Evolutionary conservation across 2,797 vertebrate genomes (phyloP).

Genomic region (Falco biarmicus): DNA sequence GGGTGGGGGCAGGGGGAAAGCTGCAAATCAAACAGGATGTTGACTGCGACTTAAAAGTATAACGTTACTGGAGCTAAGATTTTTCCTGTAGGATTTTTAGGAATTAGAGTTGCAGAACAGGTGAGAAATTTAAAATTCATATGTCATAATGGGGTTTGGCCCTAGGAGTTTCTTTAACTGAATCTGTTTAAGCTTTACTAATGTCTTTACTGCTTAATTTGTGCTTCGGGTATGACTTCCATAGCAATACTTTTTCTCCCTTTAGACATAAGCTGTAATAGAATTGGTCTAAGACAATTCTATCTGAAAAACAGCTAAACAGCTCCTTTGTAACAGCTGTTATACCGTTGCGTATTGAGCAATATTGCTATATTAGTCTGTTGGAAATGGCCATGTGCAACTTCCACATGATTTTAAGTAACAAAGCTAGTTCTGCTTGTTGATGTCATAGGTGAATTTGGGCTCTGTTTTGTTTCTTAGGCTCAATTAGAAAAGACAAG

Average conservation of each 20-base stretch:
- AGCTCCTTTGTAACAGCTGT: neutral
- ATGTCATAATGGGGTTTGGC: neutral
- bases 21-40: neutral
- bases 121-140: neutral
- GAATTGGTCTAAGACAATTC: neutral
- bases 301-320: neutral
- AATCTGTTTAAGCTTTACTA: neutral
- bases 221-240: neutral
- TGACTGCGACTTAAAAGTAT: neutral
- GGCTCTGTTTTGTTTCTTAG: neutral
- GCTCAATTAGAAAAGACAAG: neutral
- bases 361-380: neutral
- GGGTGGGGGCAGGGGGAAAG: neutral
- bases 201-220: constrained; percentile 32
- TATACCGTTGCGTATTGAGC: neutral
- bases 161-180: neutral
- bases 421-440: neutral
- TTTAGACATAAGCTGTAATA: neutral
- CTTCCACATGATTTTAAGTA: neutral
- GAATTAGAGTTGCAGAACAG: neutral
- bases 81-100: neutral
- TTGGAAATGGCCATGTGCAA: neutral
- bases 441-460: neutral
- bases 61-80: neutral
- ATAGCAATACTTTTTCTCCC: neutral